Conservation (phyloP, 2,888 invertebrate genomes). For the Penaeus monodon region DNA sequence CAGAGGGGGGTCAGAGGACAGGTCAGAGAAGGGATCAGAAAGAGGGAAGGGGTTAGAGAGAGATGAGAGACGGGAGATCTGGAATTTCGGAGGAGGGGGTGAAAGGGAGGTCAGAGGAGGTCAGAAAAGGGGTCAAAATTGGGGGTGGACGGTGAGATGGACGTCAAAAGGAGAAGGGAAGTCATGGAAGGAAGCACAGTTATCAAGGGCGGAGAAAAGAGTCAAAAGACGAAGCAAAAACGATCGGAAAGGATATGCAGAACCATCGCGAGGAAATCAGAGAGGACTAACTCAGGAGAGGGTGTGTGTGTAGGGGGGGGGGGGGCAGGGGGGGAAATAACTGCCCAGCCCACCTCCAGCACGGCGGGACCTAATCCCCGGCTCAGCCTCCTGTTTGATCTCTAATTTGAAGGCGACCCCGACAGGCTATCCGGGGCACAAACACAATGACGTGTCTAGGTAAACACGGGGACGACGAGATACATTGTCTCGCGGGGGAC, state of each 20-base stretch:
- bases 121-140: background rate
- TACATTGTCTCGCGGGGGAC: too few relatives aligned
- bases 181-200: background rate
- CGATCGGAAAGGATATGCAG: background rate
- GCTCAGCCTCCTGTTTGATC: conserved; percentile 33
- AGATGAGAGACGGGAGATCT: background rate
- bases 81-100: background rate
- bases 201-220: background rate
- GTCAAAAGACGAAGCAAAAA: background rate
- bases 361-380: conserved; percentile 13
- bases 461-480: background rate
- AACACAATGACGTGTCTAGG: conserved; percentile 5
- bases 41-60: background rate
- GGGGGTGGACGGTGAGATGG: background rate
- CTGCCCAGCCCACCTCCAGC: background rate
- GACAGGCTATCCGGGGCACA: background rate
- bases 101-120: background rate
- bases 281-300: background rate
- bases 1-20: too few relatives aligned
- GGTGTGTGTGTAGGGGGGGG: background rate
- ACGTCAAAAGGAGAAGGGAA: background rate
- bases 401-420: conserved; percentile 35
- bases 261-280: background rate
- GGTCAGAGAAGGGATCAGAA: too few relatives aligned
- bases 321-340: background rate